Percentiles rank a stretch among this genome's conserved stretches.
Conservation (phyloP, 1,140 invertebrate species). For the Arctopsyche grandis region DNA sequence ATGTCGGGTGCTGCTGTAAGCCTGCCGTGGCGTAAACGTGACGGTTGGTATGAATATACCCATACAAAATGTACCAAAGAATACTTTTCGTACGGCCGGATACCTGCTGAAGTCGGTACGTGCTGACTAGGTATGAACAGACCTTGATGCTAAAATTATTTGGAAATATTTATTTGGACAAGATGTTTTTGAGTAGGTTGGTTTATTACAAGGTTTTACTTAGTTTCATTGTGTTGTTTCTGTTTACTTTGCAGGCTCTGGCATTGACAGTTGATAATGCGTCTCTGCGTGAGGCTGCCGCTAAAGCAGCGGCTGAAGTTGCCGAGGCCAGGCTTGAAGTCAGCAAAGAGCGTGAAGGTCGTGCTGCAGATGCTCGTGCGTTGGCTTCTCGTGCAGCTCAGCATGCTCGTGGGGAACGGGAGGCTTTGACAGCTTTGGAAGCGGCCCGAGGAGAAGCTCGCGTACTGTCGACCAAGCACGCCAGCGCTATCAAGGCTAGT, state of each 20-base stretch:
- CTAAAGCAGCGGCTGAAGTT: conserved; percentile 43
- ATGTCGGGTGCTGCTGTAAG: too few relatives aligned
- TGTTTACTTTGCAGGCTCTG: conserved; percentile 56
- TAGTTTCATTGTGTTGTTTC: background rate
- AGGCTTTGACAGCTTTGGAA: conserved; percentile 55
- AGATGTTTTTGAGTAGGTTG: too few relatives aligned
- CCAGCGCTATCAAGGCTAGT: conserved; percentile 61
- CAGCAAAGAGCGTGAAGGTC: conserved; percentile 57
- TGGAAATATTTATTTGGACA: too few relatives aligned
- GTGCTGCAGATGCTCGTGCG: conserved; percentile 59
- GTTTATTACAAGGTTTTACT: too few relatives aligned
- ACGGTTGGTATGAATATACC: too few relatives aligned
- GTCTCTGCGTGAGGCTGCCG: conserved; percentile 58
- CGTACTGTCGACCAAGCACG: conserved; percentile 61
- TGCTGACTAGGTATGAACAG: too few relatives aligned
- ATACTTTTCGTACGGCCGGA: too few relatives aligned
- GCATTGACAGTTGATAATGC: conserved; percentile 60
- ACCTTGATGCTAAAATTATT: too few relatives aligned
- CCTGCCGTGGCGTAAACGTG: too few relatives aligned
- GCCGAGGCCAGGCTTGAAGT: conserved; percentile 55
- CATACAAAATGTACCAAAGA: too few relatives aligned
- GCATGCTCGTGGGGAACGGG: conserved; percentile 58
- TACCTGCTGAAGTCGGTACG: too few relatives aligned
- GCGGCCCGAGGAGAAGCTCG: conserved; percentile 61
- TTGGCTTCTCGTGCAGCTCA: conserved; percentile 59